Evolutionary conservation across 2,888 invertebrate species (phyloP), one percentile per base, ranked within the genome.

Genomic region (Epinotia ramella): DNA sequence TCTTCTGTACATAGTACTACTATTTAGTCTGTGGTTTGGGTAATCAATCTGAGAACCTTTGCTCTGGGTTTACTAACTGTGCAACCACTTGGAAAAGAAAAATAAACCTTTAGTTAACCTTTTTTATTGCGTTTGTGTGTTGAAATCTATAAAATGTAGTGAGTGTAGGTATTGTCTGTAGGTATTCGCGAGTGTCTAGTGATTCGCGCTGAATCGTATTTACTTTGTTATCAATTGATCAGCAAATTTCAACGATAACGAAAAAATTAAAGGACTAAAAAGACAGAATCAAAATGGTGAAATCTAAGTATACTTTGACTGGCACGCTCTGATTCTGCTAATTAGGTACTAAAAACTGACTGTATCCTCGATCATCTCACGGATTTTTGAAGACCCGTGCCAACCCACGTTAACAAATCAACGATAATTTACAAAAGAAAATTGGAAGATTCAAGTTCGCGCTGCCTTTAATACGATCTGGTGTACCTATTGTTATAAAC

Each of bases 41-140:
- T 40, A 20, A 66, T 56, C 66, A 56, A 66, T 16, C n/a, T 18
- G 67, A 5, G 33, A 62, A 62, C 33, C 60, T 59, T 59, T n/a
- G 53, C 53, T 53, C 53, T 53, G 53, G 53, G 2, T 53, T 53
- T 53, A 13, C n/a, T 53, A 49, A 53, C 53, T 53, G 53, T 53
- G 53, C 53, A 53, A 53, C n/a, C 53, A 53, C 53, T 53, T n/a
- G n/a, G 53, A n/a, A 16, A 7, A 53, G 53, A 53, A n/a, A 5
- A 53, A 0, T n/a, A 53, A 53, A 9, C 40, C 7, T 13, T 12
- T 46, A 46, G 13, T 11, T 44, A 44, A 9, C 9, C 40, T 40
- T 7, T 9, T 40, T 40, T 40, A 40, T 40, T 40, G 40, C 40
- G 9, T 40, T 40, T 40, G 7, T 40, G 40, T 40, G 40, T 40